These are phyloP conservation scores for Amphilophus citrinellus DNA, from an alignment of 2,113 vertebrate genomes.

Conservation along the genomic window DNA sequence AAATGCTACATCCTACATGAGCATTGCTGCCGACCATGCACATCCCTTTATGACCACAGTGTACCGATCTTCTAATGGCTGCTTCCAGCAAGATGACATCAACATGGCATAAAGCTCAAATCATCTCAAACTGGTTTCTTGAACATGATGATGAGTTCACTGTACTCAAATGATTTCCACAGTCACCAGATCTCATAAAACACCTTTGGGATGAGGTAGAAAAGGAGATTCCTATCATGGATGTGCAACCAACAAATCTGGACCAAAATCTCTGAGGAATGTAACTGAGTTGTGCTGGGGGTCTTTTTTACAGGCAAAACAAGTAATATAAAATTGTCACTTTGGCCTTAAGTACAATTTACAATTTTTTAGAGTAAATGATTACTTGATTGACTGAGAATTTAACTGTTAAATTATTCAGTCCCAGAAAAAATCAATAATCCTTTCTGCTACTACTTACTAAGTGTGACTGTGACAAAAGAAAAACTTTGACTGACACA, in stretches of 20 bases:
- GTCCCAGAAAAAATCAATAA: not conserved
- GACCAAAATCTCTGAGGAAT: too few species aligned
- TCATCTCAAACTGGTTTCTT: not conserved
- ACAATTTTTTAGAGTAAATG: not conserved
- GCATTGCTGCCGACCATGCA: too few species aligned
- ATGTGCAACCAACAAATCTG: too few species aligned
- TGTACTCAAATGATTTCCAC: not conserved
- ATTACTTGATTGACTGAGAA: not conserved
- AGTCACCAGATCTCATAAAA: too few species aligned
- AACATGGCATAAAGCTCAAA: not conserved
- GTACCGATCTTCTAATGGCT: not conserved
- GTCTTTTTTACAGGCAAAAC: not conserved
- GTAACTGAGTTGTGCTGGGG: not conserved
- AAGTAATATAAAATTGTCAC: not conserved
- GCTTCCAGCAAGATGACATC: not conserved
- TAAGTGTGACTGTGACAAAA: not conserved
- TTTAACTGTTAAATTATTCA: not conserved
- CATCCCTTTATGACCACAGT: not conserved
- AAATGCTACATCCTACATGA: not conserved
- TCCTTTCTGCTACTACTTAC: not conserved
- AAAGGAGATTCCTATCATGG: too few species aligned
- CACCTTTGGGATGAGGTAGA: too few species aligned
- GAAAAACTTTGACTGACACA: not conserved
- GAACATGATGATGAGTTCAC: not conserved
- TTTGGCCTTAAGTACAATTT: not conserved